Base-by-base conservation (phyloP, 2,888 invertebrate genomes). In the Leptura quadrifasciata region DNA sequence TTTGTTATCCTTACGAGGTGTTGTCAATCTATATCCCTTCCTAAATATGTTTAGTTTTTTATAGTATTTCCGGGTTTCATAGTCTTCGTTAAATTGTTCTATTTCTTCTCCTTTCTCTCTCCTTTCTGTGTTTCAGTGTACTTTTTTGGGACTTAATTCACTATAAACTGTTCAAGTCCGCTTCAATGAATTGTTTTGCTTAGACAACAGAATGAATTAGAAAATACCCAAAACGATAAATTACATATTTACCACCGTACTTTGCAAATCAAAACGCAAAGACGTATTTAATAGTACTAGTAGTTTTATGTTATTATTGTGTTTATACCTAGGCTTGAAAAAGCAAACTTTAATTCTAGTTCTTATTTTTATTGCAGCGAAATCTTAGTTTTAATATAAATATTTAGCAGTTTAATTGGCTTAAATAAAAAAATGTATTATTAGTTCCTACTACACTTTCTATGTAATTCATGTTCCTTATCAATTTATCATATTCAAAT, bases 221-320 rank as follows among this genome's bases (percentile, higher is more conserved):
- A 47, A 5, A 2, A 15, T 47, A 47, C 17, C 6, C n/a, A 6
- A n/a, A 47, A 47, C 47, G n/a, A 47, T 47, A 47, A 47, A 47
- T 47, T 47, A 47, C n/a, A n/a, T 47, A 3, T 47, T 47, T n/a
- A 47, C n/a, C 15, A n/a, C 15, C 15, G 5, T n/a, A 47, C 47
- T n/a, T 47, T 47, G 47, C 17, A 39, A 63, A 63, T 18, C 15
- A 63, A 39, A 35, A 39, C 21, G 18, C 39, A 63, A 35, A 63
- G 8, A 63, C 20, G 39, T 39, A 18, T 63, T 63, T 61, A 27
- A 61, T 61, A 31, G 60, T 61, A 61, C 15, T 63, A 63, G 39
- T 63, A 63, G 61, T 63, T 63, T 63, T 63, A 63, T 35, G 63
- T 63, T 63, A 63, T 63, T 63, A 39, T 63, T 39, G 63, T 63